These are phyloP conservation scores for Lates calcarifer DNA, from an alignment of 2,113 vertebrate species.

Conservation along the genomic window DNA sequence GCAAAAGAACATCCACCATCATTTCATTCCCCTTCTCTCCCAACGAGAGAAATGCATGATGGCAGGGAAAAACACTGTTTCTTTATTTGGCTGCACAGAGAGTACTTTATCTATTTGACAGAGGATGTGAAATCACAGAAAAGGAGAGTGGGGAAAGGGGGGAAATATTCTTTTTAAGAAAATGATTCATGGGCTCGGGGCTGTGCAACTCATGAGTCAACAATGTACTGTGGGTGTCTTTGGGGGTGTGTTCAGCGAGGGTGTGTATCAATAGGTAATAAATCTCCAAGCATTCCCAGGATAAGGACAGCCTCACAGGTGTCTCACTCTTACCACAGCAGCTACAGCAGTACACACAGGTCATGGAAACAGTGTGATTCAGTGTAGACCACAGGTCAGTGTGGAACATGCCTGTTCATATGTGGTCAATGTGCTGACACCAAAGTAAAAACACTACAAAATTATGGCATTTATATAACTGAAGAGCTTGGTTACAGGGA, in stretches of 20 bases:
- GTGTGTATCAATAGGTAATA: conserved; percentile 83
- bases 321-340: conserved; percentile 71
- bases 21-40: conserved; percentile 69
- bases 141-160: conserved; percentile 56
- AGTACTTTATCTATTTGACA: conserved; percentile 81
- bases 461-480: not conserved
- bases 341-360: conserved; percentile 70
- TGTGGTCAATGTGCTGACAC: not conserved
- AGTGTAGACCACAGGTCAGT: conserved; percentile 36
- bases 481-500: not conserved
- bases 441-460: not conserved
- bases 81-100: conserved; percentile 76
- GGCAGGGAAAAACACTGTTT: conserved; percentile 69
- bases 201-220: conserved; percentile 83
- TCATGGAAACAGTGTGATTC: conserved; percentile 45
- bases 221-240: conserved; percentile 82
- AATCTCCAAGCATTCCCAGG: conserved; percentile 78
- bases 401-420: conserved; percentile 25
- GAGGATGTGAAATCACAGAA: conserved; percentile 78
- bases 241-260: conserved; percentile 71
- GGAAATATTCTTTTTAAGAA: conserved; percentile 74
- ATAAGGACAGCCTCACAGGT: conserved; percentile 75
- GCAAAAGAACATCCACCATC: conserved; percentile 51
- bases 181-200: conserved; percentile 80
- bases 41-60: conserved; percentile 58